Evolutionary conservation across 2,797 vertebrate genomes (phyloP).

Genomic region (Cyprinodon diabolis): DNA sequence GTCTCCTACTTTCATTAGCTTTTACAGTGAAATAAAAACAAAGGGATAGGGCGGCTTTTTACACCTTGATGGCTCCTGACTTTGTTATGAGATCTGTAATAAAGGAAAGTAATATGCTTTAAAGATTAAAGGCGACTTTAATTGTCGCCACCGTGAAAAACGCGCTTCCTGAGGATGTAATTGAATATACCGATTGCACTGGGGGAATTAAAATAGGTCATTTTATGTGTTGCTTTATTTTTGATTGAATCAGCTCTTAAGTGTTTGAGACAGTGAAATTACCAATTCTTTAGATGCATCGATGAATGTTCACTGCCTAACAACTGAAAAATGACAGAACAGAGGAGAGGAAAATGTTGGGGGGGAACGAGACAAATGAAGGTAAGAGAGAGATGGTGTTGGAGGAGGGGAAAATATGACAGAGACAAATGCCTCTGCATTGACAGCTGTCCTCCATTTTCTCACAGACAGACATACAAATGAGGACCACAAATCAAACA

Average conservation of each 20-base stretch:
- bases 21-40: conserved; percentile 80
- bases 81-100: conserved; percentile 81
- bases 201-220: conserved; percentile 83
- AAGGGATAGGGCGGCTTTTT: conserved; percentile 63
- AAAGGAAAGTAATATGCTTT: conserved; percentile 85
- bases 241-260: conserved; percentile 84
- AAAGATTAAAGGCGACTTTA: conserved; percentile 88
- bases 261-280: conserved; percentile 81
- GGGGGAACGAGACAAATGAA: conserved; percentile 76
- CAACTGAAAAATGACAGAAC: conserved; percentile 53
- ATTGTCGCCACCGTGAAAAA: conserved; percentile 80
- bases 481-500: conserved; percentile 78
- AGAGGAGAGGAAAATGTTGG: conserved; percentile 13
- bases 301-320: conserved; percentile 64
- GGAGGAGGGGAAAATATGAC: conserved; percentile 74
- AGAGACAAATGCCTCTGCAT: conserved; percentile 83
- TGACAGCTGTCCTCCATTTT: conserved; percentile 85
- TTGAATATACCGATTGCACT: conserved; percentile 79
- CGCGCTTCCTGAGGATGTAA: conserved; percentile 76
- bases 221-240: conserved; percentile 84
- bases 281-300: conserved; percentile 71
- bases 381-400: conserved; percentile 33
- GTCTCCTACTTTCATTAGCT: conserved; percentile 71
- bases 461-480: conserved; percentile 81
- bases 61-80: conserved; percentile 75